Evolutionary conservation across 1,140 invertebrate genomes (phyloP), one percentile per base, ranked within the genome.

Genomic region (Triops longicaudatus): DNA sequence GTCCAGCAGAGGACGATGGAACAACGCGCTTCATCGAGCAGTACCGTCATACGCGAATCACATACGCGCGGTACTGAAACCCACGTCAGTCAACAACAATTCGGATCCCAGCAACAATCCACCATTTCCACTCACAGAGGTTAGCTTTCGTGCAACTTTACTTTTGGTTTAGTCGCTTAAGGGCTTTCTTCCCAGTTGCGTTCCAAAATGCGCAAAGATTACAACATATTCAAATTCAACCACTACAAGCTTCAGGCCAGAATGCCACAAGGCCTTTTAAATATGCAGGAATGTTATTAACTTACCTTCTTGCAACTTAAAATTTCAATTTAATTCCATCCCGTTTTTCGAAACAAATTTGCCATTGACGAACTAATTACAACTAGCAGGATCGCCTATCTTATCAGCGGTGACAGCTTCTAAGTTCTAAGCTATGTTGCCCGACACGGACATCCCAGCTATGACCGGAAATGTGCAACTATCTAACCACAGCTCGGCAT

Each of bases 61-160:
- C 75, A 76, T 63, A 77, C 78, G 17, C 74, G 78, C 41, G 78
- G 14, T 43, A 42, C 74, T 17, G 78, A 78, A 74, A 76, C 78
- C 50, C 78, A 74, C 42, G 78, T 78, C 42, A 41, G 74, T 41
- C 78, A 78, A 31, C 78, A 78, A 73, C 76, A 37, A n/a, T 78
- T 78, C 72, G 31, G 74, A 26, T 78, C 78, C 14, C 78, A 78
- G 63, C 78, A 78, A 73, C 78, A 78, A 41, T 76, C 74, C 72
- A 77, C 78, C 50, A 73, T 72, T 37, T 76, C 78, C 14, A 72
- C 78, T 72, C 78, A 78, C 14, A 31, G 78, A 78, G 78, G 73
- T 78, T 72, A 72, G 63, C 41, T 37, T 37, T 37, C 26, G 7
- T 17, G 43, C 72, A 43, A 37, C 71, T 42, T 72, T 71, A 41